Base-by-base conservation (phyloP, 2,888 invertebrate genomes). In the Dioctria linearis region DNA sequence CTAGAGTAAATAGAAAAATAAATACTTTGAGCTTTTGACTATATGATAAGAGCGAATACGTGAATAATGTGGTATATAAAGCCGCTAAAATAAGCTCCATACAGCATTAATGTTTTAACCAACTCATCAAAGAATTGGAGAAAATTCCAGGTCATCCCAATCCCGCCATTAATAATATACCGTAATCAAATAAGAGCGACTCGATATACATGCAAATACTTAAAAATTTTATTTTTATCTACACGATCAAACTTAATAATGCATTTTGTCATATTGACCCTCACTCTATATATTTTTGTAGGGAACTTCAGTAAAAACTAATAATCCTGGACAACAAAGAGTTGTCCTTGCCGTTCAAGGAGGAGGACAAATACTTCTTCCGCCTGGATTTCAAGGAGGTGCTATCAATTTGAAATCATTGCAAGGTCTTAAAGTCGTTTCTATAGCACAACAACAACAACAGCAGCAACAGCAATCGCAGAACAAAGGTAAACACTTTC, bases 391-490 rank as follows among this genome's bases (percentile, higher is more conserved):
- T 85, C 92, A 92, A 86, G 91, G 92, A 39, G 90, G 91, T 3
- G 90, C 91, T 42, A 89, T 92, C 80, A 92, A 92, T 86, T 90
- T 93, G 25, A 93, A 93, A 86, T 90, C 91, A 8, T 86, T 92
- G 82, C 92, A 92, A 87, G 92, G 91, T 8, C 90, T 93, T 80
- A 92, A 92, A 87, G 92, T 92, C 79, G 92, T 92, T 82, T 91
- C 92, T 1, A 86, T 92, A 80, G 87, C 89, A 79, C 88, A 88
- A 82, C 87, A 89, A 83, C 83, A 84, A 46, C 83, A 83, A 51
- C 83, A 83, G 8, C 83, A 73, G 13, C 73, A 73, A 82, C 40
- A 81, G 73, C 82, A 83, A n/a, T 51, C 71, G 6, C 71, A 71
- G 54, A 83, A 81, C 71, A 83, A 83, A 82, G 82, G 82, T 82